These are phyloP conservation scores for Pteromalus puparum DNA, from an alignment of 1,140 invertebrate species.

Conservation along the genomic window DNA sequence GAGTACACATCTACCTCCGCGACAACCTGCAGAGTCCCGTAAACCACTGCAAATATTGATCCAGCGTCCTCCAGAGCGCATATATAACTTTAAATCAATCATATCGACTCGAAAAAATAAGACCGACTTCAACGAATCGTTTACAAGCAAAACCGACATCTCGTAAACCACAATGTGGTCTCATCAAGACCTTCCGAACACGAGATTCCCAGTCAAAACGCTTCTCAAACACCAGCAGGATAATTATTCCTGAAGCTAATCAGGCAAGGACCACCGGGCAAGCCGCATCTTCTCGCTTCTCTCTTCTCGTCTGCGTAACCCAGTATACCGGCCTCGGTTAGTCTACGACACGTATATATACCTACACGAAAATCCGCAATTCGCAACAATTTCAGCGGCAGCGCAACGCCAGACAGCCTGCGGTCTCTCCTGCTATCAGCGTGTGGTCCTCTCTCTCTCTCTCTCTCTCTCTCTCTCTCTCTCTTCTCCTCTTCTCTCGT, in stretches of 20 bases:
- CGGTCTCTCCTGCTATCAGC: constrained; percentile 7
- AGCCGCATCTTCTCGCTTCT: neutral
- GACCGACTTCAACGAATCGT: neutral
- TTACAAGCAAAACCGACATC: neutral
- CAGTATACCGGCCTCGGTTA: neutral
- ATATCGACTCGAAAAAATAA: too few relatives aligned
- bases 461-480: constrained; percentile 24
- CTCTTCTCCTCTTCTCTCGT: neutral
- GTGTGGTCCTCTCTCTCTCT: neutral
- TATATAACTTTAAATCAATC: too few relatives aligned
- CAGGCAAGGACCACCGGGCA: neutral
- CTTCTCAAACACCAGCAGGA: neutral
- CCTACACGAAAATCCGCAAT: constrained; percentile 61
- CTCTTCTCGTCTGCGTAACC: neutral
- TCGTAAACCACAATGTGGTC: neutral
- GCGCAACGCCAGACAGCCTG: neutral
- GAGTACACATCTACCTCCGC: neutral
- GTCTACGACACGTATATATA: neutral
- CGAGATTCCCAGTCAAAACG: neutral
- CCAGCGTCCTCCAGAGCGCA: too few relatives aligned
- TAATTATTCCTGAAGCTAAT: neutral
- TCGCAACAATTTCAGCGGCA: constrained; percentile 63
- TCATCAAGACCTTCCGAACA: neutral
- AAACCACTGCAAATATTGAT: too few relatives aligned
- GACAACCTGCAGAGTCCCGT: too few relatives aligned